phyloP scores from a whole-genome alignment of 2,113 vertebrate genomes.

The Myotis brandtii region DNA sequence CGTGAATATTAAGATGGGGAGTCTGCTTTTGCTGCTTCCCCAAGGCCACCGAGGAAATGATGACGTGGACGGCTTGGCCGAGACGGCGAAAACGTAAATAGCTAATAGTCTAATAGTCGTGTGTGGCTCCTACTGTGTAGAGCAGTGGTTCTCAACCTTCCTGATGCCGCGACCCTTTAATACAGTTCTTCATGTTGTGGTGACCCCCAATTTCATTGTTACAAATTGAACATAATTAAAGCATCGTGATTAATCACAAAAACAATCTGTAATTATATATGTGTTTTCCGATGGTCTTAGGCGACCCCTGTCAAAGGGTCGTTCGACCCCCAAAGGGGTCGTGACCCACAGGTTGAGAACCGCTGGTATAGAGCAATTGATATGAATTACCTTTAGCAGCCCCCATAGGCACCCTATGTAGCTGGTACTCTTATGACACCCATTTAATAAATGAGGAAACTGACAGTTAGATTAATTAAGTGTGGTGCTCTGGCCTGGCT shows the following conservation, averaged over 20 bases:
- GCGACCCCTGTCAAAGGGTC: too few relatives aligned
- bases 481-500: rapidly evolving
- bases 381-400: neutral
- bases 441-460: neutral
- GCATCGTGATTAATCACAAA: too few relatives aligned
- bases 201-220: too few relatives aligned
- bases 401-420: neutral
- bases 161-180: too few relatives aligned
- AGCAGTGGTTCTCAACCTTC: too few relatives aligned
- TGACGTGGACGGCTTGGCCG: neutral
- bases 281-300: too few relatives aligned
- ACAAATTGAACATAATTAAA: too few relatives aligned
- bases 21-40: neutral
- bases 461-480: neutral
- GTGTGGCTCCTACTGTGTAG: neutral
- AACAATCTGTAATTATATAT: too few relatives aligned
- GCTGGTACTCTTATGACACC: neutral
- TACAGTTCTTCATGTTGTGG: too few relatives aligned
- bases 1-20: neutral
- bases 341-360: too few relatives aligned
- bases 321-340: too few relatives aligned
- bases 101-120: neutral
- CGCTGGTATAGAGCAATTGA: neutral
- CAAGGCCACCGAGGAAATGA: neutral
- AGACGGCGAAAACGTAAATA: neutral